These are phyloP conservation scores for Brachypodius melanocephalos DNA, from an alignment of 2,113 vertebrate species.

Conservation along the genomic window DNA sequence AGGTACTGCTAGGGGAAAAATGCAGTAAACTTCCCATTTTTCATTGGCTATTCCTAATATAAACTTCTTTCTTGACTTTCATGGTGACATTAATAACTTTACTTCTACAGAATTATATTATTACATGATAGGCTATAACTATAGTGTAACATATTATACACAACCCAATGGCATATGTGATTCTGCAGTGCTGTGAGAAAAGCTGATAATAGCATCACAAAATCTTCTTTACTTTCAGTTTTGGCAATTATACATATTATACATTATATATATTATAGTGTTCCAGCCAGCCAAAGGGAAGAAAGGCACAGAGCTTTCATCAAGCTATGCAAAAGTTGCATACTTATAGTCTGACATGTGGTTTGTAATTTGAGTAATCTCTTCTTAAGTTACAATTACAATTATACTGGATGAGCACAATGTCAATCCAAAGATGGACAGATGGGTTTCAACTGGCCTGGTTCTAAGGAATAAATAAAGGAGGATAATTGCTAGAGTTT, in stretches of 20 bases:
- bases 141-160: neutral
- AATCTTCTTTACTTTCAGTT: slow-evolving; percentile 33
- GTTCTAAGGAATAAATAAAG: slow-evolving; percentile 31
- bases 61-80: neutral
- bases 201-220: slow-evolving; percentile 30
- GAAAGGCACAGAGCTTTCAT: neutral
- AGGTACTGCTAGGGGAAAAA: neutral
- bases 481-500: slow-evolving; percentile 39
- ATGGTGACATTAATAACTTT: neutral
- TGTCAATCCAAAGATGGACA: slow-evolving; percentile 32
- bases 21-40: neutral
- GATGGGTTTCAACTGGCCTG: slow-evolving; percentile 42
- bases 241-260: slow-evolving; percentile 17
- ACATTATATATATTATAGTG: neutral
- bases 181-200: neutral
- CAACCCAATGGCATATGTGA: neutral
- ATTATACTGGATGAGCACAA: slow-evolving; percentile 41
- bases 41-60: neutral
- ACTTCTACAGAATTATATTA: neutral
- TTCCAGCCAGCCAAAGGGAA: neutral
- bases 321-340: neutral
- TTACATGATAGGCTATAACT: neutral
- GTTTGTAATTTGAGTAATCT: slow-evolving; percentile 49
- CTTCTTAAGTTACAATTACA: slow-evolving; percentile 57
- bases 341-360: neutral